Conservation (phyloP, 2,888 invertebrate genomes). For the Polia nebulosa region DNA sequence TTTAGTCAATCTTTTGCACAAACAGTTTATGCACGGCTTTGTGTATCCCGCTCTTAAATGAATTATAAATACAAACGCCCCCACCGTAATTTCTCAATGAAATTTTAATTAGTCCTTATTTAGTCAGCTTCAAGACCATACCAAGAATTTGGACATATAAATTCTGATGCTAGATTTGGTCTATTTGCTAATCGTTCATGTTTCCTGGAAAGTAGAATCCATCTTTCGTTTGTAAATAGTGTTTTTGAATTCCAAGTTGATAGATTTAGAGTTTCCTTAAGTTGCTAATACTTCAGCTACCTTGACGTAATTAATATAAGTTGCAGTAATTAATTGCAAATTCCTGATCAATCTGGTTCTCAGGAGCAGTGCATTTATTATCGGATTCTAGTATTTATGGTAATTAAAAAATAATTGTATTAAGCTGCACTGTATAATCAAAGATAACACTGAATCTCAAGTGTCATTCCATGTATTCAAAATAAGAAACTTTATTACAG, state of each 20-base stretch:
- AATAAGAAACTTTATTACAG: not conserved
- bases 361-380: not conserved
- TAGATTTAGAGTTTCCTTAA: conserved; percentile 51
- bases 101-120: conserved; percentile 62
- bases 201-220: conserved; percentile 31
- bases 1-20: not conserved
- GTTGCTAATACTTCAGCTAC: conserved; percentile 30
- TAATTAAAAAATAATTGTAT: not conserved
- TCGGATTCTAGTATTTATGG: conserved; percentile 6
- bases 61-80: conserved; percentile 45
- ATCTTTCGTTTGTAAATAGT: conserved; percentile 25
- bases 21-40: not conserved
- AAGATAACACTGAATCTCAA: not conserved
- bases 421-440: not conserved
- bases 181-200: conserved; percentile 40
- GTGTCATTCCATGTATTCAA: not conserved
- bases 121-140: conserved; percentile 40
- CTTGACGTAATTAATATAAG: conserved; percentile 35
- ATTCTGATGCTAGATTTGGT: conserved; percentile 49
- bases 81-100: conserved; percentile 68
- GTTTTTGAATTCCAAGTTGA: conserved; percentile 45
- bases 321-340: conserved; percentile 6
- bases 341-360: conserved; percentile 30
- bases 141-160: conserved; percentile 56
- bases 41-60: conserved; percentile 21